A percentile compares a stretch with the other conserved stretches of the same genome.
phyloP scores from a whole-genome alignment of 2,113 vertebrate species.

The Oryctolagus cuniculus region mOryCun1.1 NC_091448.1:57877001-57877500 shows the following conservation, averaged over 20 bases:
- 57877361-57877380: background rate
- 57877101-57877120: background rate
- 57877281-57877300: background rate
- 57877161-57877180: accelerated
- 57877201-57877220: background rate
- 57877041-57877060: background rate
- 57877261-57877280: background rate
- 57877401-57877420: background rate
- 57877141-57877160: background rate
- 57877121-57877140: background rate
- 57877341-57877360: background rate
- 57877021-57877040: background rate
- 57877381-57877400: background rate
- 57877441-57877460: accelerated
- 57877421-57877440: too few species aligned
- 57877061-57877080: background rate
- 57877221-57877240: background rate
- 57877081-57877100: background rate
- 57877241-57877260: background rate
- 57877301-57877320: background rate
- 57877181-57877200: background rate
- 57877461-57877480: background rate
- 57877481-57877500: background rate
- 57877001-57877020: background rate
- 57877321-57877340: background rate